A percentile compares a stretch with the other conserved stretches of the same genome.
Evolutionary conservation across 2,113 vertebrate genomes (phyloP).

Genomic region (Cyprichromis sp.): DNA sequence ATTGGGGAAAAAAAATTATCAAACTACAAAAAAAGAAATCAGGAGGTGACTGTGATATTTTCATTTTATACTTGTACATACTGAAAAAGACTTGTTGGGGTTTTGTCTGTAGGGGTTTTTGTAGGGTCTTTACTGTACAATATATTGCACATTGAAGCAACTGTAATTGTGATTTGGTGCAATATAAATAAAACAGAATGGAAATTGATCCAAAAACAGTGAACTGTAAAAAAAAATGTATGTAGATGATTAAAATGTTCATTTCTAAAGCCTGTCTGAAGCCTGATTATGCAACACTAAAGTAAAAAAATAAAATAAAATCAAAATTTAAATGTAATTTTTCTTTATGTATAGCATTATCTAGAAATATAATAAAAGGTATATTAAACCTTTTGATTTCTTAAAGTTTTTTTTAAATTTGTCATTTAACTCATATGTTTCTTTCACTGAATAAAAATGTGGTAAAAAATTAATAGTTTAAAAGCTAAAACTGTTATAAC

Average conservation of each 20-base stretch:
- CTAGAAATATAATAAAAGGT: neutral
- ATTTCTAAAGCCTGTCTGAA: fast-evolving
- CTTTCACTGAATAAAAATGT: neutral
- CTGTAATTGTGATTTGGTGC: neutral
- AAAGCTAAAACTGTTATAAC: neutral
- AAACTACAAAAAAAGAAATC: neutral
- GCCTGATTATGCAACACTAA: neutral
- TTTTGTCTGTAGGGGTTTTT: neutral
- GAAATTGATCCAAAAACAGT: neutral
- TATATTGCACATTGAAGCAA: neutral
- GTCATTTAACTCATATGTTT: neutral
- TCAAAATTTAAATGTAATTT: neutral
- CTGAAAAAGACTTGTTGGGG: neutral
- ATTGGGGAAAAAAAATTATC: fast-evolving
- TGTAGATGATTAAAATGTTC: neutral
- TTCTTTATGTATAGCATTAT: neutral
- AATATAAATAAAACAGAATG: neutral
- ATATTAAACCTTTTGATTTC: neutral
- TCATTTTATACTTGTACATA: neutral
- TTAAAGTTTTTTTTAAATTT: fast-evolving
- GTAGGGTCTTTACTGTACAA: neutral
- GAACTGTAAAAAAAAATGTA: neutral
- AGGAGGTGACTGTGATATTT: neutral
- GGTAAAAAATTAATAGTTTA: neutral
- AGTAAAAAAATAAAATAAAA: neutral